phyloP scores from a whole-genome alignment of 2,113 vertebrate genomes.

The Dascyllus trimaculatus region DNA sequence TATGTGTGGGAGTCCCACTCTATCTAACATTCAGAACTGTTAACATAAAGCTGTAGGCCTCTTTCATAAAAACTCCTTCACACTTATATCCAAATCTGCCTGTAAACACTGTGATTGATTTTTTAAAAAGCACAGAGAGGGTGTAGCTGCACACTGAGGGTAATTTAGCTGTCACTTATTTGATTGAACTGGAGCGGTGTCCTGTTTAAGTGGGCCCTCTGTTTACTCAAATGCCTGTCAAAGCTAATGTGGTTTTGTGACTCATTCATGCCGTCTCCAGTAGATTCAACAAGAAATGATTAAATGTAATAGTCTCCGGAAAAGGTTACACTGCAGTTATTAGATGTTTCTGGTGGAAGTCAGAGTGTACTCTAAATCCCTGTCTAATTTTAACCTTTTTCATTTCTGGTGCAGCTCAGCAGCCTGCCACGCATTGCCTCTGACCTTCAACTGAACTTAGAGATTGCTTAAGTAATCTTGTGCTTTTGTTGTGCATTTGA shows the following conservation, averaged over 20 bases:
- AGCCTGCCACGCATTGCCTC: constrained; percentile 42
- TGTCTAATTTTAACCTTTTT: constrained; percentile 55
- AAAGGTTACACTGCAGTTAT: constrained; percentile 58
- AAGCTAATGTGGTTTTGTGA: constrained; percentile 37
- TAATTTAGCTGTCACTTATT: constrained; percentile 55
- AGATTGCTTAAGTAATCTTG: constrained; percentile 47
- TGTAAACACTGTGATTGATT: constrained; percentile 47
- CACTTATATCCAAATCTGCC: constrained; percentile 29
- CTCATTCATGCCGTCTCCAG: constrained; percentile 26
- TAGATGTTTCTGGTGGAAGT: constrained; percentile 32
- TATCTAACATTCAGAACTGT: not conserved
- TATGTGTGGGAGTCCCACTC: not conserved
- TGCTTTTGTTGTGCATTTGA: constrained; percentile 18
- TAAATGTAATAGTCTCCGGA: constrained; percentile 23
- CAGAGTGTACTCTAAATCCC: constrained; percentile 36
- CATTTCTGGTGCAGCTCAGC: constrained; percentile 43
- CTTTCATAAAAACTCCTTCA: constrained; percentile 10
- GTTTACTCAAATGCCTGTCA: constrained; percentile 57
- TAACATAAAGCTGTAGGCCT: not conserved
- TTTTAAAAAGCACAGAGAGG: not conserved
- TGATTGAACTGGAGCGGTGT: constrained; percentile 32
- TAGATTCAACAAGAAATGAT: constrained; percentile 37
- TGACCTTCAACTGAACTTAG: constrained; percentile 58
- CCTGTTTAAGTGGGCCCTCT: constrained; percentile 46
- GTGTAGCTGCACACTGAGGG: constrained; percentile 29